A percentile compares a stretch with the other conserved stretches of the same genome.
Evolutionary conservation across 2,888 invertebrate species (phyloP).

Genomic region (Sinopyrophorus schimmeli): DNA sequence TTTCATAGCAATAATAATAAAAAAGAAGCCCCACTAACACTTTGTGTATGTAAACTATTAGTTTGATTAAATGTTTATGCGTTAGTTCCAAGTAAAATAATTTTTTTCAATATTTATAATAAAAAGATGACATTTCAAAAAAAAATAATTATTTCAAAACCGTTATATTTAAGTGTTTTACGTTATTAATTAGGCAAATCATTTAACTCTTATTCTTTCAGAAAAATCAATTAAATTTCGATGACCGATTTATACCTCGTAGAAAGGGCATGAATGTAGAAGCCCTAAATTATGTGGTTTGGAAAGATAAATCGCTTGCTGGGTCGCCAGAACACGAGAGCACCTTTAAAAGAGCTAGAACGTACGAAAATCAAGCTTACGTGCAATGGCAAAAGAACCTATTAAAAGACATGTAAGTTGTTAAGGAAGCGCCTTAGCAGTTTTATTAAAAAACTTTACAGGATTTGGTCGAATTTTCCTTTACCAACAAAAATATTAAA

Average conservation of each 20-base stretch:
- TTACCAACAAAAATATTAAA: slow-evolving; percentile 8
- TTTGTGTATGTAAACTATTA: no score
- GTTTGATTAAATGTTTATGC: no score
- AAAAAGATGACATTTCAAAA: no score
- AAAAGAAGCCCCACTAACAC: no score
- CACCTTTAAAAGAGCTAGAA: neutral
- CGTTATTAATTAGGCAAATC: no score
- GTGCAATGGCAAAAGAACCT: slow-evolving; percentile 3
- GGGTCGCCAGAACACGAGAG: neutral
- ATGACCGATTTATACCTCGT: slow-evolving; percentile 18
- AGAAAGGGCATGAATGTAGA: slow-evolving; percentile 10
- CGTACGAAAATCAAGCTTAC: slow-evolving; percentile 8
- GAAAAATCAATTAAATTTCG: neutral
- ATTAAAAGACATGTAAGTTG: slow-evolving; percentile 7
- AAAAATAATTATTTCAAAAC: no score
- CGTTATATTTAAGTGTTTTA: no score
- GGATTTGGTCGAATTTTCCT: slow-evolving; percentile 4
- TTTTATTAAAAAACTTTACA: no score
- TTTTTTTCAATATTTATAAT: no score
- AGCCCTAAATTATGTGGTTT: slow-evolving; percentile 9
- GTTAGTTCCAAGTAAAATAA: no score
- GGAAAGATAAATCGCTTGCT: neutral
- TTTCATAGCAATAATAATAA: no score
- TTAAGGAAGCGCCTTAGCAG: neutral
- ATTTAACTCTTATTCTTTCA: neutral